Percentiles rank a stretch among this genome's conserved stretches.
phyloP scores from a whole-genome alignment of 1,140 invertebrate species.

The Diachasmimorpha longicaudata region DNA sequence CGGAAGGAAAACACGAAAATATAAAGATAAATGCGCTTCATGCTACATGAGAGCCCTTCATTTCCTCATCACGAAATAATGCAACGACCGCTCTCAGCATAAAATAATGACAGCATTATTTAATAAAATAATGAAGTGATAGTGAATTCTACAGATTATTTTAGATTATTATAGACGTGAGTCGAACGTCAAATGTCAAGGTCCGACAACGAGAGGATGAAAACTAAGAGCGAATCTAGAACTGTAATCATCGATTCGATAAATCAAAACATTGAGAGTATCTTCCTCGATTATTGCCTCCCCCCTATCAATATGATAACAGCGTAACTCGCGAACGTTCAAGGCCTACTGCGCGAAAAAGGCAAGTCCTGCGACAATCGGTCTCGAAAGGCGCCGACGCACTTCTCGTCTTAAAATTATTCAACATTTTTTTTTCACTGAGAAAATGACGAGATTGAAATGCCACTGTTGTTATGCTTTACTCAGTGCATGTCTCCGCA shows the following conservation, averaged over 20 bases:
- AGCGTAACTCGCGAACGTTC: constrained; percentile 2
- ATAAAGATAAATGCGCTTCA: neutral
- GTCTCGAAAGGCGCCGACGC: neutral
- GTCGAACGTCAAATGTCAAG: too few relatives aligned
- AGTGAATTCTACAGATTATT: too few relatives aligned
- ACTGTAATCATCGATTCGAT: neutral
- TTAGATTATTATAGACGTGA: too few relatives aligned
- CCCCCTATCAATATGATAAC: neutral
- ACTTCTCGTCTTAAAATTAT: neutral
- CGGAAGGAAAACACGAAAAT: neutral
- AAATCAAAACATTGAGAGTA: neutral
- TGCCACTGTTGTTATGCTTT: neutral
- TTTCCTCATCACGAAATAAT: too few relatives aligned
- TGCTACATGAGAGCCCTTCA: too few relatives aligned
- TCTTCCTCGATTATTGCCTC: neutral
- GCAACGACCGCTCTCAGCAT: too few relatives aligned
- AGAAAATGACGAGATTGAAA: neutral
- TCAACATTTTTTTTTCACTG: neutral
- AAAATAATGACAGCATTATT: too few relatives aligned
- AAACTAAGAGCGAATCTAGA: too few relatives aligned
- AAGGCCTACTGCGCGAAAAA: neutral
- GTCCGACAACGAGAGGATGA: too few relatives aligned
- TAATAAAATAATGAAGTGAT: too few relatives aligned
- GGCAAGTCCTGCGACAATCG: neutral
- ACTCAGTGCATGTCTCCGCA: neutral